Percentiles rank a stretch among this genome's conserved stretches.
Evolutionary conservation across 2,113 vertebrate genomes (phyloP).

Genomic region (Anolis sagrei): DNA sequence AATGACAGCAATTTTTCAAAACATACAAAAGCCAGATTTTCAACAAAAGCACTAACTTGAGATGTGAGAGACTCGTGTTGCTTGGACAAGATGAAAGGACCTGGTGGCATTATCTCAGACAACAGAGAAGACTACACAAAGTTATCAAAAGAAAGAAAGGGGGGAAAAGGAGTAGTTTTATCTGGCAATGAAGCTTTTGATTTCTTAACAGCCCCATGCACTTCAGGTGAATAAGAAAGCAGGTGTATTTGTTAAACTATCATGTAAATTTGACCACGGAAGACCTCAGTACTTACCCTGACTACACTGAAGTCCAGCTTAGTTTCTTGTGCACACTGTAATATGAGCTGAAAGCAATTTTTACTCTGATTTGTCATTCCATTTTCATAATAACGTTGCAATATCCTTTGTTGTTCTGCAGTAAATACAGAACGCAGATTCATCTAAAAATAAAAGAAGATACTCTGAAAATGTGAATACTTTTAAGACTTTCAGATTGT

Average conservation of each 20-base stretch:
- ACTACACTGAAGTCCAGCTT: constrained; percentile 99
- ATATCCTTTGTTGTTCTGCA: constrained; percentile 94
- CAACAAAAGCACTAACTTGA: neutral
- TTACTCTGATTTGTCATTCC: constrained; percentile 99
- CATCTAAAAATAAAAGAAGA: constrained; percentile 90
- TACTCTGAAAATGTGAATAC: constrained; percentile 75
- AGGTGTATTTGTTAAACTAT: constrained; percentile 63
- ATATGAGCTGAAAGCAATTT: constrained; percentile 98
- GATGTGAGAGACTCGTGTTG: constrained; percentile 15
- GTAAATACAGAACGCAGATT: constrained; percentile 99
- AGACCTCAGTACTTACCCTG: constrained; percentile 87
- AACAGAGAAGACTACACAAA: constrained; percentile 48
- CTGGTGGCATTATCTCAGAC: constrained; percentile 49
- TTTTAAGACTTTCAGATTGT: constrained; percentile 55
- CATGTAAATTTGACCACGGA: constrained; percentile 57
- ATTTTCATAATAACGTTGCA: constrained; percentile 97
- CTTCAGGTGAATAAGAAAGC: constrained; percentile 51
- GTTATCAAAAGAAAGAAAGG: constrained; percentile 14
- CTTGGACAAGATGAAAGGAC: constrained; percentile 32
- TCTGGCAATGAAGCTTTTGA: constrained; percentile 34
- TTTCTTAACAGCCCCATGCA: constrained; percentile 54
- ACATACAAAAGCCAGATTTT: neutral
- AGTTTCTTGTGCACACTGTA: constrained; percentile 98
- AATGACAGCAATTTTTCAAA: constrained; percentile 22
- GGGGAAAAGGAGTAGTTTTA: constrained; percentile 56